Evolutionary conservation across 2,888 invertebrate species (phyloP).

Genomic region (Lycaena phlaeas): DNA sequence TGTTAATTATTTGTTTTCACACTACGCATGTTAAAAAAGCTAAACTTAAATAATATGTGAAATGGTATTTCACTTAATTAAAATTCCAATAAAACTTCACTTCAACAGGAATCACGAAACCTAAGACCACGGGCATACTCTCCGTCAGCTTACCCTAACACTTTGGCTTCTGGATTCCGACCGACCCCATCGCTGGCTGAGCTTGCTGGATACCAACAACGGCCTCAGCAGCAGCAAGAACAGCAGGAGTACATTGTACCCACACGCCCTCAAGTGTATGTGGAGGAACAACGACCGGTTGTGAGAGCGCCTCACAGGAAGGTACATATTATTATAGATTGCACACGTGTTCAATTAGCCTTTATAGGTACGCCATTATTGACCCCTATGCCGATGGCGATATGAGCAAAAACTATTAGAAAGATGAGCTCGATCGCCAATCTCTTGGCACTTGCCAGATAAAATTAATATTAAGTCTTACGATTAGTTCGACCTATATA

Average conservation of each 20-base stretch:
- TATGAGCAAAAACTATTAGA: no score
- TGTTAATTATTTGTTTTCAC: no score
- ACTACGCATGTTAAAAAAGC: no score
- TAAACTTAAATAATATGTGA: no score
- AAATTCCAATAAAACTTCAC: neutral
- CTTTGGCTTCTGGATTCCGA: constrained; percentile 56
- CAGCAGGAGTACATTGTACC: constrained; percentile 36
- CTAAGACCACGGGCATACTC: constrained; percentile 61
- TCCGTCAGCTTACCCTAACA: constrained; percentile 44
- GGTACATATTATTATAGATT: no score
- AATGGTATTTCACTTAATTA: no score
- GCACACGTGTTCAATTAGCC: no score
- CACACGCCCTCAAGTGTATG: constrained; percentile 39
- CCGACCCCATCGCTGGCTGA: constrained; percentile 60
- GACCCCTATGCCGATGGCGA: no score
- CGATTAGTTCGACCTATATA: neutral
- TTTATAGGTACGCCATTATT: no score
- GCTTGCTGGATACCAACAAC: constrained; percentile 55
- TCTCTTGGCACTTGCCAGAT: no score
- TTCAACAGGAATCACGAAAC: constrained; percentile 63
- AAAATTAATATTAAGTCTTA: neutral
- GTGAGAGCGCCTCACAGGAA: constrained; percentile 43
- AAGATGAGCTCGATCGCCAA: no score
- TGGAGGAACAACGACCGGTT: constrained; percentile 82
- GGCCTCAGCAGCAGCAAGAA: constrained; percentile 38